A percentile compares a stretch with the other conserved stretches of the same genome.
Conservation (phyloP, 2,113 vertebrate species). For the Notiomystis cincta region DNA sequence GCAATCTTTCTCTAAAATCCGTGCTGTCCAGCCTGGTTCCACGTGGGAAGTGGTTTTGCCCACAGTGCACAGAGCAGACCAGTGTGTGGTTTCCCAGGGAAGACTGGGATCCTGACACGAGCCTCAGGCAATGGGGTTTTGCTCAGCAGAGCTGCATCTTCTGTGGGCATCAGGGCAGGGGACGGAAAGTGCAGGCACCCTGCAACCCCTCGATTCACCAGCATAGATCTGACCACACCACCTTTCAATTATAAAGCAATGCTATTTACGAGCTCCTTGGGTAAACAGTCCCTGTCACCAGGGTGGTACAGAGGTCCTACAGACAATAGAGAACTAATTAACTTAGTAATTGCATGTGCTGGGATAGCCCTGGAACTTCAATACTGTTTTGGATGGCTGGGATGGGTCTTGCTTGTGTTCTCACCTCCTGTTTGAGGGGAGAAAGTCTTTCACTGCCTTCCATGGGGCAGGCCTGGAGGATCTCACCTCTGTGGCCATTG, state of each 20-base stretch:
- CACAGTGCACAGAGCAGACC: not conserved
- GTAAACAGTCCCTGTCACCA: not conserved
- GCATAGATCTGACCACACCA: not conserved
- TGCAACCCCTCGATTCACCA: not conserved
- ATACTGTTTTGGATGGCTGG: not conserved
- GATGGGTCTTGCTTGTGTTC: not conserved
- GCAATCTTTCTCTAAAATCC: not conserved
- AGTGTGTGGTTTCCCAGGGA: not conserved
- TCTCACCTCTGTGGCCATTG: not conserved
- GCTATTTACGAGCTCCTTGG: not conserved
- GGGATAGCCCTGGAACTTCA: not conserved
- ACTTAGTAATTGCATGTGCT: not conserved
- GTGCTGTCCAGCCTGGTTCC: not conserved
- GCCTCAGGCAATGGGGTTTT: not conserved
- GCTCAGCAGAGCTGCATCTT: not conserved
- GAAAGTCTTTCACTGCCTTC: not conserved
- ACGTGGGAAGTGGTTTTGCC: slow-evolving; percentile 44
- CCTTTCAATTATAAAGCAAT: accelerated
- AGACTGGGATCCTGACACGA: not conserved
- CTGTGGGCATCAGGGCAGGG: not conserved
- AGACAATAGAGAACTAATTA: not conserved
- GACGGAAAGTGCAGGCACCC: not conserved
- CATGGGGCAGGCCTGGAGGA: accelerated
- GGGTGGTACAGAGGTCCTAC: not conserved
- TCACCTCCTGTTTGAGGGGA: not conserved